Evolutionary conservation across 2,888 invertebrate species (phyloP).

Genomic region (Agrotis ipsilon): DNA sequence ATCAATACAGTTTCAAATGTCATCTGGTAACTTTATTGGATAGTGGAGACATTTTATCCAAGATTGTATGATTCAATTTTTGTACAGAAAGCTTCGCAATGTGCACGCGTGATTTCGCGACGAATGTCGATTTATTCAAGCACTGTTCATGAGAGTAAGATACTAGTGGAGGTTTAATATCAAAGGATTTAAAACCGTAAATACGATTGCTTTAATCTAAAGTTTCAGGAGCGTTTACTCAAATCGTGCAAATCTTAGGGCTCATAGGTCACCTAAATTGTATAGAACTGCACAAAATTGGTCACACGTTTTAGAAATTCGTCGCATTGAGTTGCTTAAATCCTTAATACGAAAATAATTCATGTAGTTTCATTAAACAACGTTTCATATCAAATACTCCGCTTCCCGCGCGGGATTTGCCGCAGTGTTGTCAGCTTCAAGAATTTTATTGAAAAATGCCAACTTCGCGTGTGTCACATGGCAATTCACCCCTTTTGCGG

Average conservation of each 20-base stretch:
- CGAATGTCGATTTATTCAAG: background rate
- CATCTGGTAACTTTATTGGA: too few species aligned
- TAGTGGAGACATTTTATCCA: too few species aligned
- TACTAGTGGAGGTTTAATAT: background rate
- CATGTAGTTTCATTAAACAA: background rate
- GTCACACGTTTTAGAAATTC: background rate
- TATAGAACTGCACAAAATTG: background rate
- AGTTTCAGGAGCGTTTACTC: background rate
- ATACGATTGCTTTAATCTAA: background rate
- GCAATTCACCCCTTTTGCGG: background rate
- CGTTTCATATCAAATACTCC: background rate
- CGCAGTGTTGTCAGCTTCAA: background rate
- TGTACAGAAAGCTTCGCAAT: background rate
- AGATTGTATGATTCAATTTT: too few species aligned
- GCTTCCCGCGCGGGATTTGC: background rate
- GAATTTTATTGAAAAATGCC: background rate
- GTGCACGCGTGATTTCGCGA: background rate
- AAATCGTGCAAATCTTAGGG: background rate
- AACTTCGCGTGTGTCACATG: background rate
- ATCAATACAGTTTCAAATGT: too few species aligned
- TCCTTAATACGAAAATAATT: background rate
- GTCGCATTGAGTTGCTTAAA: background rate
- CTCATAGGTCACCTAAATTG: background rate
- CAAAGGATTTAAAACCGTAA: conserved; percentile 1
- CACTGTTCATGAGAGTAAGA: background rate